A percentile compares a stretch with the other conserved stretches of the same genome.
These are phyloP conservation scores for Trichogramma evanescens DNA, from an alignment of 2,888 invertebrate species.

Conservation along the genomic window DNA sequence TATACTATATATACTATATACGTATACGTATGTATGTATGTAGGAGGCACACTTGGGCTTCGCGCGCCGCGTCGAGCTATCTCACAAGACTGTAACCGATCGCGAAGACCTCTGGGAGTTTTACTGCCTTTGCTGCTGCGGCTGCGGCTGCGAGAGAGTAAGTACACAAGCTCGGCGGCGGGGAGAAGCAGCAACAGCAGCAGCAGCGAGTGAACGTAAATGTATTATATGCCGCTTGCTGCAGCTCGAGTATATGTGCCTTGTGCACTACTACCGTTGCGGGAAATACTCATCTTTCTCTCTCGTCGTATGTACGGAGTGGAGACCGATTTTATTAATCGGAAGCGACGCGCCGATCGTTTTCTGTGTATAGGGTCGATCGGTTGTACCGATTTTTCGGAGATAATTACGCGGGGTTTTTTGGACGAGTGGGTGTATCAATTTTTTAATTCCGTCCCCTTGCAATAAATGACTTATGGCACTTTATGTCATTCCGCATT, in stretches of 20 bases:
- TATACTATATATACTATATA: no score
- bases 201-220: background rate
- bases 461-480: no score
- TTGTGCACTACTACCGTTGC: no score
- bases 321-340: background rate
- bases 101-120: slow-evolving; percentile 43
- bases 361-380: background rate
- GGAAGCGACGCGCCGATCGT: background rate
- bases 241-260: background rate
- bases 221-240: background rate
- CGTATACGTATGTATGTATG: no score
- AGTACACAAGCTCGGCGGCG: background rate
- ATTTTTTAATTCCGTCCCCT: no score
- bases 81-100: slow-evolving; percentile 40
- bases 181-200: slow-evolving; percentile 8
- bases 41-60: no score
- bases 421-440: no score
- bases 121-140: slow-evolving; percentile 31
- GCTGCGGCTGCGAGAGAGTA: slow-evolving; percentile 6
- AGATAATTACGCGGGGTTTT: no score
- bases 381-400: background rate
- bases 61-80: no score
- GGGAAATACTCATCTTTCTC: background rate
- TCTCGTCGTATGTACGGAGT: background rate
- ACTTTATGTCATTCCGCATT: no score